A percentile compares a stretch with the other conserved stretches of the same genome.
phyloP scores from a whole-genome alignment of 2,888 invertebrate genomes.

The Tachina grossa region DNA sequence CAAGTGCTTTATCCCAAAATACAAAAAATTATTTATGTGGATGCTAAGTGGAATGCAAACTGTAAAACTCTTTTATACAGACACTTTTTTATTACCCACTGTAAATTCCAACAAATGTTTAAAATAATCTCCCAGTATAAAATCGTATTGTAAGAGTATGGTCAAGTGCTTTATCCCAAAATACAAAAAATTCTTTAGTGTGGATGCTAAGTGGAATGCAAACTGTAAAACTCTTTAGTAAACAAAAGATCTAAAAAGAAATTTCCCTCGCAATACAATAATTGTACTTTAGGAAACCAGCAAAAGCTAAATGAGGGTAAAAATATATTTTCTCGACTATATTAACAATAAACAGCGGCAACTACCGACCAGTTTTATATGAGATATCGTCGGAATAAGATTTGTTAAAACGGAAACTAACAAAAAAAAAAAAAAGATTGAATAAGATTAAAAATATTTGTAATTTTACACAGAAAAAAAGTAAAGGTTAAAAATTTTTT shows the following conservation, averaged over 20 bases:
- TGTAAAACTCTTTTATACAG: background rate
- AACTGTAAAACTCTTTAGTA: conserved; percentile 22
- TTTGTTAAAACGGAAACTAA: conserved; percentile 68
- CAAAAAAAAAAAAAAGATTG: conserved; percentile 37
- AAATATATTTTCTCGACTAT: conserved; percentile 60
- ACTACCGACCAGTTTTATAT: conserved; percentile 73
- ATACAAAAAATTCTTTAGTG: background rate
- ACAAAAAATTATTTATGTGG: conserved; percentile 15
- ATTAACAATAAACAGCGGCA: conserved; percentile 67
- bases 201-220: conserved; percentile 40
- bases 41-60: conserved; percentile 28
- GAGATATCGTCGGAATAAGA: conserved; percentile 75
- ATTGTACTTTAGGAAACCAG: conserved; percentile 19
- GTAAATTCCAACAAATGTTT: background rate
- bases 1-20: conserved; percentile 26
- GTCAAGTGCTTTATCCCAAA: conserved; percentile 24
- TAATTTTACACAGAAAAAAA: conserved; percentile 8
- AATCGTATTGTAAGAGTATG: background rate
- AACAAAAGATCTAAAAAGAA: conserved; percentile 41
- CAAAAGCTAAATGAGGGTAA: conserved; percentile 29
- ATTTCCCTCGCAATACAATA: conserved; percentile 27
- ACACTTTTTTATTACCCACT: background rate
- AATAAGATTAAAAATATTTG: conserved; percentile 24
- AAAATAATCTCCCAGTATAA: background rate
- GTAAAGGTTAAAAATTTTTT: conserved; percentile 40